These are phyloP conservation scores for Oscheius sp. DNA, from an alignment of 2,888 invertebrate species.

Conservation along the genomic window DNA sequence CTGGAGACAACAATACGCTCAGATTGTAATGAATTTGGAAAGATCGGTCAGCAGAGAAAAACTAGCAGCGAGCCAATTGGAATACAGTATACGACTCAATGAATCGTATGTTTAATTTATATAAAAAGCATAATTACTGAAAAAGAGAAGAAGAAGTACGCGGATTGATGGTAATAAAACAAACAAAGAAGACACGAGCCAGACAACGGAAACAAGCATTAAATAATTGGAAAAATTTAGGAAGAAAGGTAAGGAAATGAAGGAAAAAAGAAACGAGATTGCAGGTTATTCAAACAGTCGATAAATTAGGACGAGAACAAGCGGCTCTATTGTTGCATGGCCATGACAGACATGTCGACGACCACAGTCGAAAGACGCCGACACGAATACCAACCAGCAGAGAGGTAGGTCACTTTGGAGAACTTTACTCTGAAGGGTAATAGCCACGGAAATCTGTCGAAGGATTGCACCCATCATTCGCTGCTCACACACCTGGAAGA, in stretches of 20 bases:
- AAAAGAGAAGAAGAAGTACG: slow-evolving; percentile 47
- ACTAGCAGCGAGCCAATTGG: slow-evolving; percentile 89
- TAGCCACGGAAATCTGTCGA: background rate
- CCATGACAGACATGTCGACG: slow-evolving; percentile 62
- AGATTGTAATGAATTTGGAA: slow-evolving; percentile 95
- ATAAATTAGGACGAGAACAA: slow-evolving; percentile 68
- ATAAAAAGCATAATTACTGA: background rate
- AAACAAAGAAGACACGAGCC: slow-evolving; percentile 93
- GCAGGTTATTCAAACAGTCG: slow-evolving; percentile 70
- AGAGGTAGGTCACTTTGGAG: background rate
- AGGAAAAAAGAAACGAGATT: background rate
- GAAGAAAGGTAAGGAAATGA: slow-evolving; percentile 43
- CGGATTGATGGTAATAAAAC: slow-evolving; percentile 97
- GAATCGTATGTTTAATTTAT: slow-evolving; percentile 17
- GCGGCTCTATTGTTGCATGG: slow-evolving; percentile 66
- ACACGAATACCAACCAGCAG: slow-evolving; percentile 21
- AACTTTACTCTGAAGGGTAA: no score
- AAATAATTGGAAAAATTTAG: slow-evolving; percentile 91
- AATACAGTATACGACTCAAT: slow-evolving; percentile 84
- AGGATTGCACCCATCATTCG: slow-evolving; percentile 23
- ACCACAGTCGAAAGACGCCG: slow-evolving; percentile 17
- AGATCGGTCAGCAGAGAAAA: slow-evolving; percentile 90
- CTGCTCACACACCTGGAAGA: background rate
- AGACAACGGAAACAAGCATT: slow-evolving; percentile 95
- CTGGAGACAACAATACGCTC: slow-evolving; percentile 99